Base-by-base conservation (phyloP, 2,113 vertebrate species). In the Vimba vimba region DNA sequence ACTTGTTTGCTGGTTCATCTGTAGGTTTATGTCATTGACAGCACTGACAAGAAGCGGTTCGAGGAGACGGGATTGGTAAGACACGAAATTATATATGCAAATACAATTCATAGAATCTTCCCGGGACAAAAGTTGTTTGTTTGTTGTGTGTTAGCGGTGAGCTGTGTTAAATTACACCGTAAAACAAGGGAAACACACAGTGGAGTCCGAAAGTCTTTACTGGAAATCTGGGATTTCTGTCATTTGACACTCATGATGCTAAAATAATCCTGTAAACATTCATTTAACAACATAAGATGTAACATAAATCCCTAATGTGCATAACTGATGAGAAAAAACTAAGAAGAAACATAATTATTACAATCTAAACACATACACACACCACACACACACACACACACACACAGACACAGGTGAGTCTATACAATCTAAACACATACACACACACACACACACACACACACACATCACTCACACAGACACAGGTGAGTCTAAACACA, bases 21-120 rank as follows among this genome's bases (percentile, higher is more conserved):
- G 11, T 0, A 94, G 94, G 94, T 94, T 85, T 94, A 94, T 78
- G 93, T 95, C 30, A 94, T 94, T 78, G 94, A 94, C 91, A 95
- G 93, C 0, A 90, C 94, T 0, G 94, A 94, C 79, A 93, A 93
- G 89, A 95, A 95, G 86, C 92, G 93, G 25, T 95, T 95, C 0
- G 94, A 95, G 82, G 94, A 94, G 90, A 94, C 94, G 0, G 93
- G 93, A 52, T 92, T 94, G 94, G 93, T 95, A 93, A 13, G 86
- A 62, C 23, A 4, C 6, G 11, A 43, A 43, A 71, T 66, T 15
- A 62, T 10, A 62, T 9, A 39, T 59, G 27, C 69, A 71, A 36
- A 27, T 77, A 11, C 0, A 30, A 27, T 76, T 52, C 47, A 7
- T 52, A 27, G 19, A 71, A 43, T 43, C 21, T n/a, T 71, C 7